These are phyloP conservation scores for Mus minutoides DNA, from an alignment of 2,797 vertebrate genomes.

Conservation along the genomic window DNA sequence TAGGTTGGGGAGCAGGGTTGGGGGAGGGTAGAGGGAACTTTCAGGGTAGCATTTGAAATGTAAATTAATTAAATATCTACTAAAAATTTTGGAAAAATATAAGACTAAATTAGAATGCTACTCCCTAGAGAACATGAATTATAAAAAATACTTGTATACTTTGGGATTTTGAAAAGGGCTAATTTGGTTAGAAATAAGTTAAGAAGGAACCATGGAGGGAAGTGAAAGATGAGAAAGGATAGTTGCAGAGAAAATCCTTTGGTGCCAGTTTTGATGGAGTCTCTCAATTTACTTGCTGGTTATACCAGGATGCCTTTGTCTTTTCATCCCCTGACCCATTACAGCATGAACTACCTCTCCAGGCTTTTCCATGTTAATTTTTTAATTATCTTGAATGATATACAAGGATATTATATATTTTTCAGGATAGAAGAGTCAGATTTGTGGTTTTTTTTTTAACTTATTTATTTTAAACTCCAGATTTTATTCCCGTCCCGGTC, in stretches of 20 bases:
- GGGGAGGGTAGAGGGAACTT: too few relatives aligned
- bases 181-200: neutral
- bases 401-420: neutral
- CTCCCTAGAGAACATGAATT: neutral
- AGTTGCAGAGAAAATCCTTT: neutral
- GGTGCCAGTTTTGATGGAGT: neutral
- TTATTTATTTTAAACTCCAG: too few relatives aligned
- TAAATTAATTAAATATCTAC: too few relatives aligned
- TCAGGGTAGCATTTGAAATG: too few relatives aligned
- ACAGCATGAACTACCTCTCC: neutral
- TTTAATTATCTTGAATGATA: neutral
- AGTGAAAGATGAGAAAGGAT: neutral
- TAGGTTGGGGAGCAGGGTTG: too few relatives aligned
- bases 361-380: neutral
- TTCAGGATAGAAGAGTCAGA: neutral
- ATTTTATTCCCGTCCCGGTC: too few relatives aligned
- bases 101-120: neutral
- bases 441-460: neutral
- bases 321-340: neutral
- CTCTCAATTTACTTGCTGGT: neutral
- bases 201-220: neutral
- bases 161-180: neutral
- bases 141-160: neutral
- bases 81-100: too few relatives aligned
- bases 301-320: neutral